Percentiles rank a stretch among this genome's conserved stretches.
Conservation (phyloP, 2,888 invertebrate species). For the Limnephilus auricula region DNA sequence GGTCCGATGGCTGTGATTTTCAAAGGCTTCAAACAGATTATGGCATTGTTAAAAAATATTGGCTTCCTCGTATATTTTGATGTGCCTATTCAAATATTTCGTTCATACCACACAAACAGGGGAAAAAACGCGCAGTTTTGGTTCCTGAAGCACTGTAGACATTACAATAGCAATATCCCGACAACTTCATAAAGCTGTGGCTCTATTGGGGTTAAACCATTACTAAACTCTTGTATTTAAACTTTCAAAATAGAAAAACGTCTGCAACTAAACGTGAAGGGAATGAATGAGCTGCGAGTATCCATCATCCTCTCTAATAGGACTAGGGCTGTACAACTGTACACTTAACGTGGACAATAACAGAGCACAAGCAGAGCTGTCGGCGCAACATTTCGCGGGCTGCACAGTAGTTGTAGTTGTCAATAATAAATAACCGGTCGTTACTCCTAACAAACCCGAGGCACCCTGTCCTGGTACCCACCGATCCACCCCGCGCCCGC, state of each 20-base stretch:
- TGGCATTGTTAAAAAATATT: not conserved
- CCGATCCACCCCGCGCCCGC: slow-evolving; percentile 41
- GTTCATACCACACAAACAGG: not conserved
- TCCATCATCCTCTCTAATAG: not conserved
- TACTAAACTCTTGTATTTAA: not conserved
- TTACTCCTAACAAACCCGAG: slow-evolving; percentile 62
- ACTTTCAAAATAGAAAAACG: not conserved
- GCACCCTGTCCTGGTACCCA: slow-evolving; percentile 19
- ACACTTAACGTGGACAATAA: not conserved
- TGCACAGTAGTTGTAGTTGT: slow-evolving; percentile 45
- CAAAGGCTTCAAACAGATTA: slow-evolving; percentile 7
- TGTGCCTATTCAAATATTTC: not conserved
- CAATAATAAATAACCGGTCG: slow-evolving; percentile 65
- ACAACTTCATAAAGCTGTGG: not conserved
- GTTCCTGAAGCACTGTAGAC: not conserved
- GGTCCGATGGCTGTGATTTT: slow-evolving; percentile 35
- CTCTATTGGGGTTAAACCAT: not conserved
- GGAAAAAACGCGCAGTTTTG: not conserved
- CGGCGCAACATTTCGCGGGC: slow-evolving; percentile 24
- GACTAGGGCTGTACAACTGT: not conserved
- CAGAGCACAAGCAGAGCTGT: slow-evolving; percentile 23
- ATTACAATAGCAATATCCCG: not conserved
- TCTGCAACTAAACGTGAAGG: not conserved
- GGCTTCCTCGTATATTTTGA: not conserved
- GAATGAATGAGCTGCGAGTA: not conserved